These are phyloP conservation scores for Nipponacmea schrenckii DNA, from an alignment of 2,888 invertebrate species.

Conservation along the genomic window DNA sequence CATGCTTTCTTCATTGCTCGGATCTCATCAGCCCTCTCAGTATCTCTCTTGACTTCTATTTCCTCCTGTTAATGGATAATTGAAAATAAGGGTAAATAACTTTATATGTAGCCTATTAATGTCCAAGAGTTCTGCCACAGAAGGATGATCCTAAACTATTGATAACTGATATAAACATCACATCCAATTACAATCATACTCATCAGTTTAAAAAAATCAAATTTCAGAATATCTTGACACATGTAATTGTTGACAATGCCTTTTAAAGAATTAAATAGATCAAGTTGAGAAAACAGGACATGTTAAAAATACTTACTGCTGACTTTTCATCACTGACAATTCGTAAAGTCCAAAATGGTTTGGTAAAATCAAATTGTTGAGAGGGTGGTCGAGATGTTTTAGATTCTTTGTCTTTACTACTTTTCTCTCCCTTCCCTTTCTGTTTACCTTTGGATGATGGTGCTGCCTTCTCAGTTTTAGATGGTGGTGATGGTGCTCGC, in stretches of 20 bases:
- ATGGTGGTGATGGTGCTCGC: constrained; percentile 49
- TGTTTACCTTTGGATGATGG: constrained; percentile 44
- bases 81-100: not conserved
- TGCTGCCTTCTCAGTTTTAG: constrained; percentile 52
- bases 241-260: too few species aligned
- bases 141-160: not conserved
- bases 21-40: constrained; percentile 67
- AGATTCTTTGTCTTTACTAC: constrained; percentile 48
- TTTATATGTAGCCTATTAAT: not conserved
- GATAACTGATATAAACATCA: not conserved
- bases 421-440: constrained; percentile 56
- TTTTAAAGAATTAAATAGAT: too few species aligned
- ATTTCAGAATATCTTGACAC: too few species aligned
- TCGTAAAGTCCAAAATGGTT: constrained; percentile 65
- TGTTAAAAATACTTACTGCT: constrained; percentile 48
- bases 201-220: too few species aligned
- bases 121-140: not conserved
- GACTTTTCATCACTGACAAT: constrained; percentile 63
- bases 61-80: constrained; percentile 54
- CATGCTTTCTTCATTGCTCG: constrained; percentile 67
- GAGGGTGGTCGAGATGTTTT: constrained; percentile 60
- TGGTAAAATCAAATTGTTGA: constrained; percentile 64
- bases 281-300: too few species aligned
- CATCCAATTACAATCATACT: too few species aligned
- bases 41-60: constrained; percentile 66